These are phyloP conservation scores for Phenganax subtilis DNA, from an alignment of 92 coral and sea anemone species.

Conservation along the genomic window DNA sequence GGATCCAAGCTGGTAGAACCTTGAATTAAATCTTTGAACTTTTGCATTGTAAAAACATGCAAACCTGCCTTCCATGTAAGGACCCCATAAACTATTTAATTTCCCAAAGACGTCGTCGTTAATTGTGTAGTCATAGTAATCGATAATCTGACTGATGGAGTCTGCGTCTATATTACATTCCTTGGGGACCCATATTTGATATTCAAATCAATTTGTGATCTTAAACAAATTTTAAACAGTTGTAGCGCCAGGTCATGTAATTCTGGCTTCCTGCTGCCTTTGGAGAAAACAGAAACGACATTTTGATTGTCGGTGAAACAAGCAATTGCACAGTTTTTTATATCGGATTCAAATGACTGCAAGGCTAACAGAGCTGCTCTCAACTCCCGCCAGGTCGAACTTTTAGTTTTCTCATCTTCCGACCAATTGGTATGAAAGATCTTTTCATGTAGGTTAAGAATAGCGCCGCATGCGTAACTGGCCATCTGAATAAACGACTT, in stretches of 20 bases:
- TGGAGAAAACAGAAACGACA: slow-evolving; percentile 12
- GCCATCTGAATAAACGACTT: slow-evolving; percentile 53
- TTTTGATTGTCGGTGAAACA: slow-evolving; percentile 19
- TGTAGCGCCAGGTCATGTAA: slow-evolving; percentile 40
- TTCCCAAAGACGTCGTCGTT: slow-evolving; percentile 25
- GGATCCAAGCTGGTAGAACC: slow-evolving; percentile 13
- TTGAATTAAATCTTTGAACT: slow-evolving; percentile 23
- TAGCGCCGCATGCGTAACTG: slow-evolving; percentile 46
- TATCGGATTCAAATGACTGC: neutral
- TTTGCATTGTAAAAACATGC: slow-evolving; percentile 24
- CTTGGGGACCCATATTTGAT: slow-evolving; percentile 28
- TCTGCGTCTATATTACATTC: slow-evolving; percentile 17
- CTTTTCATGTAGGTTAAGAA: neutral
- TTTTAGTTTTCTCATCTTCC: slow-evolving; percentile 14
- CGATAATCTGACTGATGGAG: slow-evolving; percentile 10
- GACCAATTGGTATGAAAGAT: slow-evolving; percentile 13
- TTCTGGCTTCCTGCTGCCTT: slow-evolving; percentile 15
- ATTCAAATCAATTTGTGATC: neutral
- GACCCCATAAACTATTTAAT: slow-evolving; percentile 33
- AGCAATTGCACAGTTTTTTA: neutral
- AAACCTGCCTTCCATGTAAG: slow-evolving; percentile 31
- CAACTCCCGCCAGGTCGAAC: slow-evolving; percentile 40
- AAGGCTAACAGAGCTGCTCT: slow-evolving; percentile 7
- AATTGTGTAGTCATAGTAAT: slow-evolving; percentile 15
- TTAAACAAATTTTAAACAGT: neutral